A percentile compares a stretch with the other conserved stretches of the same genome.
These are phyloP conservation scores for Anguilla pacifica DNA, from an alignment of 2,797 vertebrate genomes.

Conservation along the genomic window DNA sequence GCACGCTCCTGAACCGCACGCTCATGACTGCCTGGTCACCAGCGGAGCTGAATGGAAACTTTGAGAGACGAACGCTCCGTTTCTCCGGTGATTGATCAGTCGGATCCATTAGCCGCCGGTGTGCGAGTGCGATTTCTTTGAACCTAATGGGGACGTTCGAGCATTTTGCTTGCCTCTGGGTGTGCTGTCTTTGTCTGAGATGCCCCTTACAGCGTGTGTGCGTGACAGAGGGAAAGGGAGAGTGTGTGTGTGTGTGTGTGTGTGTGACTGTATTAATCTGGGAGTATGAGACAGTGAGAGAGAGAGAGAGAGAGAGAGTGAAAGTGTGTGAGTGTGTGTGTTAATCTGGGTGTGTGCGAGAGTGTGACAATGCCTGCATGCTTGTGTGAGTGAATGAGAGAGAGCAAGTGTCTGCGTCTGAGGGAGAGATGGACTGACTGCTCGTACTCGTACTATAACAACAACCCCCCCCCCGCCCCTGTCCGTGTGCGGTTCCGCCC, in stretches of 20 bases:
- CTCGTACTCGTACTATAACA: background rate
- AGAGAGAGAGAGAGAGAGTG: no score
- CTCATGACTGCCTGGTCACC: background rate
- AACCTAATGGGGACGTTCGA: background rate
- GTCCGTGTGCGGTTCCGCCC: background rate
- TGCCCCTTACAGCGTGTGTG: background rate
- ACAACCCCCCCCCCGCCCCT: background rate
- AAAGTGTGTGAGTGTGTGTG: background rate
- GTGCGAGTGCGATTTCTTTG: background rate
- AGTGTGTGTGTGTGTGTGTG: background rate
- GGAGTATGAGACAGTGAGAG: background rate
- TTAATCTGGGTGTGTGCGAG: background rate
- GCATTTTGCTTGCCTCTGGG: constrained; percentile 1
- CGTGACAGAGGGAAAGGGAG: background rate
- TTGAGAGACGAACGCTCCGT: background rate
- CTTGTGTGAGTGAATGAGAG: background rate
- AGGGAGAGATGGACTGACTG: background rate
- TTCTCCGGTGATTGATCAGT: constrained; percentile 3
- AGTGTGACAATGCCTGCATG: background rate
- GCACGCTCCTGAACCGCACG: background rate
- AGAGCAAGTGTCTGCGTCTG: background rate
- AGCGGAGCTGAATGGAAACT: background rate
- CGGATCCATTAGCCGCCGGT: background rate
- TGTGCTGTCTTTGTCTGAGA: background rate
- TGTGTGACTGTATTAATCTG: background rate